Evolutionary conservation across 2,888 invertebrate species (phyloP), one percentile per base, ranked within the genome.

Genomic region (Scelioninae gen. 1): DNA sequence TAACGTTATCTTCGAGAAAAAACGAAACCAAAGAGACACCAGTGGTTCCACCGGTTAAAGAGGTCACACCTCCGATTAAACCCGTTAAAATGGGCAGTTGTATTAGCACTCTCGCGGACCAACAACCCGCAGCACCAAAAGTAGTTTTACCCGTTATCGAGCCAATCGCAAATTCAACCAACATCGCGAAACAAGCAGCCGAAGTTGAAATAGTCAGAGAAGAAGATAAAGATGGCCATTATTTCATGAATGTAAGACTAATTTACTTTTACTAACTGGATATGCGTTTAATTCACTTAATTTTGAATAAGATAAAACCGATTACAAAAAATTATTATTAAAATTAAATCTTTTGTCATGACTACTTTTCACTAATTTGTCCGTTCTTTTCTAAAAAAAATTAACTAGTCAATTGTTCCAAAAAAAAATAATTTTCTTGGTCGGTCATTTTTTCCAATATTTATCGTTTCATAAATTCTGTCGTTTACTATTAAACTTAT

Each of bases 161-260:
- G 65, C 85, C 88, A 9, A 90, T 87, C 82, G 87, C 87, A 23
- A 91, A 87, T 83, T 87, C 89, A 62, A 87, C 87, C 15, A 89
- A 82, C 86, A 88, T 84, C 85, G 86, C 68, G 43, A 89, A 88
- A 84, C 88, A 85, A 83, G 82, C 85, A 43, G 85, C 85, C 55
- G 89, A 90, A 65, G 82, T 85, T 34, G 88, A 89, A 75, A 87
- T 88, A 71, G 83, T 86, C 65, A 53, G 82, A 80, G 93, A 90
- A 82, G 94, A 94, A 81, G 82, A 82, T 31, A 96, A 95, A 88
- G 95, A 96, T 92, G 97, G 95, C 23, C 94, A 96, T 91, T 96
- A 96, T 92, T 98, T 97, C 93, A 92, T 97, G 86, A 94, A 94
- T 88, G 93, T 93, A 88, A 86, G 85, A 53, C 43, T 16, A 31